phyloP scores from a whole-genome alignment of 2,113 vertebrate genomes.

The Australoheros scitulus region DNA sequence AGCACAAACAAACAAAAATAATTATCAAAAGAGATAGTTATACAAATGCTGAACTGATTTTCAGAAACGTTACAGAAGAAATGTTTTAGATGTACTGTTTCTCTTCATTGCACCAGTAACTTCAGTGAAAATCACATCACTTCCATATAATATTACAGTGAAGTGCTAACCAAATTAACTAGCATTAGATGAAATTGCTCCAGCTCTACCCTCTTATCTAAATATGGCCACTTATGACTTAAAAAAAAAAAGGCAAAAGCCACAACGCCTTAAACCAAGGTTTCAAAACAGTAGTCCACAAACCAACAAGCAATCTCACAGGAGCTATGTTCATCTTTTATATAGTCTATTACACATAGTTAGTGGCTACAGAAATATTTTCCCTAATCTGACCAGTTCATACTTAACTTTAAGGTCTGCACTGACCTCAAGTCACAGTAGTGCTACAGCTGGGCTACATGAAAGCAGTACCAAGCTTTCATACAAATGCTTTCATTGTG shows the following conservation, averaged over 20 bases:
- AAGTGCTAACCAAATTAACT: background rate
- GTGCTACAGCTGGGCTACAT: background rate
- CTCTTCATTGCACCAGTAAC: no score
- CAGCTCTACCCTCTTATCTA: background rate
- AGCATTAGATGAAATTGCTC: background rate
- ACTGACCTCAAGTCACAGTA: background rate
- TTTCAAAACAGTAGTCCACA: background rate
- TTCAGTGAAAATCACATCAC: background rate
- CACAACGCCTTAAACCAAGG: background rate
- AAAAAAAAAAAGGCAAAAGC: background rate
- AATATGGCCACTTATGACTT: no score
- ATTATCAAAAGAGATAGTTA: background rate
- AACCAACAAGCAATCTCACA: no score
- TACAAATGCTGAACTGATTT: no score
- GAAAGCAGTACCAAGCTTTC: background rate
- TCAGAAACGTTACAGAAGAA: no score
- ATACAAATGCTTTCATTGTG: background rate
- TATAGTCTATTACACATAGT: background rate
- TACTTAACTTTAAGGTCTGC: background rate
- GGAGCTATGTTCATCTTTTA: background rate
- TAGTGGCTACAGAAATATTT: background rate
- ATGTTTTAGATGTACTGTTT: no score
- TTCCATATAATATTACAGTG: background rate
- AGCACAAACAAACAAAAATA: background rate
- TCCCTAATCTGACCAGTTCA: background rate